Base-by-base conservation (phyloP, 2,797 vertebrate species). In the Scolopax rusticola region DNA sequence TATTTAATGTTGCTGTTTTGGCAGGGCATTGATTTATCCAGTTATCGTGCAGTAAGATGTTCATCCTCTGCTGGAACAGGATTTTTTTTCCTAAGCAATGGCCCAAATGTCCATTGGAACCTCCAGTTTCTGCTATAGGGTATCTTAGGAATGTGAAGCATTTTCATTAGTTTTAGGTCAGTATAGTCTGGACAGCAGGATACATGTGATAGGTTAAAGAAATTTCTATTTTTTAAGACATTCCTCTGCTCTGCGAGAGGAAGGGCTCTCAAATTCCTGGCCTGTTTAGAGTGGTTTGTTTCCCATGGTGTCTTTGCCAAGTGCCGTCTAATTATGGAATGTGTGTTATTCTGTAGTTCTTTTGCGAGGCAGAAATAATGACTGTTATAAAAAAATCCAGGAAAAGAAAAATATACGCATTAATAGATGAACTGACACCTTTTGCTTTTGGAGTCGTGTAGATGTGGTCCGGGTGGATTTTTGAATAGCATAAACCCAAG, bases 301-400 rank as follows among this genome's bases (percentile, higher is more conserved):
- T 95, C 93, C 90, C 81, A 89, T 87, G 90, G 73, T 96, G 75
- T 80, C 92, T 92, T 96, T 95, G 94, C 94, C 96, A 97, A 94
- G 50, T 85, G 70, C 64, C 87, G 94, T 95, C 93, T 95, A 93
- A 97, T 95, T 97, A 89, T 92, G 96, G 93, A 94, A 95, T 78
- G 61, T 71, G 25, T 77, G 64, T 64, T 86, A 63, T 70, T 96
- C 83, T 67, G 53, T 45, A 82, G 84, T 80, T 93, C 77, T 93
- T 91, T n/a, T 67, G 84, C 67, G 75, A 93, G 71, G 75, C 77
- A 95, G 81, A 89, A 95, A 64, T 70, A 89, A 82, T 0, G 5
- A 90, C 19, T 92, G 71, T 64, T 70, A 36, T 41, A 65, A 89
- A 95, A 89, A 95, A 96, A 94, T 63, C 56, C 57, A 73, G 57